phyloP scores from a whole-genome alignment of 2,888 invertebrate species.

The Ditula angustiorana region DNA sequence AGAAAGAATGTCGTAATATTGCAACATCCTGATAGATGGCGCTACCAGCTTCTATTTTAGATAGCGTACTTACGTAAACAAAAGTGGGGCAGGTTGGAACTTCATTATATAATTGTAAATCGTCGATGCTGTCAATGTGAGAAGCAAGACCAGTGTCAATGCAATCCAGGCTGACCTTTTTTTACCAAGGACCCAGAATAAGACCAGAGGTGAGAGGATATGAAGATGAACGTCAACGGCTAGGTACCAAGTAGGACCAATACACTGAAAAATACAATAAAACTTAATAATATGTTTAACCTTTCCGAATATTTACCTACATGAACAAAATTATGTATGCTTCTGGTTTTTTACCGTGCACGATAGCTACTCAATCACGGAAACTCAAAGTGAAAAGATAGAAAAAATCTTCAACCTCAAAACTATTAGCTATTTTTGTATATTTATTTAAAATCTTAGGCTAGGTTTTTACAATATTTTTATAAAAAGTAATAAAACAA shows the following conservation, averaged over 20 bases:
- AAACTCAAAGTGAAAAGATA: too few species aligned
- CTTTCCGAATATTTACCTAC: too few species aligned
- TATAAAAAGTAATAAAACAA: too few species aligned
- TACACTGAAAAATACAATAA: slow-evolving; percentile 42
- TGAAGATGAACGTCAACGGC: slow-evolving; percentile 40
- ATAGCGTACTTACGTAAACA: not conserved
- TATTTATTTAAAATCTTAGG: not conserved
- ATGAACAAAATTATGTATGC: too few species aligned
- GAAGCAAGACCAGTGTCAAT: slow-evolving; percentile 15
- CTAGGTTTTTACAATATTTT: too few species aligned
- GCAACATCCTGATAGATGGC: not conserved
- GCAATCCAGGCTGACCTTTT: slow-evolving; percentile 32
- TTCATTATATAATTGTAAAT: slow-evolving; percentile 2
- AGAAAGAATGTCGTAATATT: not conserved
- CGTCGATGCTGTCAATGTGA: slow-evolving; percentile 10
- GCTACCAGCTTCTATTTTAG: not conserved
- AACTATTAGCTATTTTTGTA: not conserved
- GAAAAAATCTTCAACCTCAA: too few species aligned
- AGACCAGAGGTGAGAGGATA: slow-evolving; percentile 11
- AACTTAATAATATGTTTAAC: too few species aligned
- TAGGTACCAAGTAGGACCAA: slow-evolving; percentile 41
- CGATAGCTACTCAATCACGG: too few species aligned
- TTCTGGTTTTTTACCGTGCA: too few species aligned
- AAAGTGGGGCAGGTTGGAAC: not conserved
- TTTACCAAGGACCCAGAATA: slow-evolving; percentile 38